These are phyloP conservation scores for Sicus ferrugineus DNA, from an alignment of 2,888 invertebrate genomes.

Conservation along the genomic window DNA sequence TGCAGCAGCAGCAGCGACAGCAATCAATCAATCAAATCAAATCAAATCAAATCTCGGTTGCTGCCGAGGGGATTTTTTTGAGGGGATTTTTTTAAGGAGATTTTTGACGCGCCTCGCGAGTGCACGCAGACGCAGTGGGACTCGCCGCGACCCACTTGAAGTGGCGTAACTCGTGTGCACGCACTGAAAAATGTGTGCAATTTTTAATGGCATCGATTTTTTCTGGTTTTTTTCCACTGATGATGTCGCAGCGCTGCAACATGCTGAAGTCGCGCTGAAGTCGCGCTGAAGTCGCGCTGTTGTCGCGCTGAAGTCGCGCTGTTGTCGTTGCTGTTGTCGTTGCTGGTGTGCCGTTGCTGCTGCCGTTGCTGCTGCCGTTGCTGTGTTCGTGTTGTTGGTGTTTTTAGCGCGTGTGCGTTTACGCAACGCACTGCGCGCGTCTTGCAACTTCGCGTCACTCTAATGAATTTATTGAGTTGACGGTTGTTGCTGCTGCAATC, in stretches of 20 bases:
- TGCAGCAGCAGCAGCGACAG: not conserved
- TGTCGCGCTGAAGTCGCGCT: not conserved
- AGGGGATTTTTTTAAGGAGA: too few species aligned
- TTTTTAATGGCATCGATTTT: not conserved
- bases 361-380: not conserved
- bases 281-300: too few species aligned
- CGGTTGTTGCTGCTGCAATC: not conserved
- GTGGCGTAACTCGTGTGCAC: conserved; percentile 11
- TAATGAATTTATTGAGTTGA: not conserved
- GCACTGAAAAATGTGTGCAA: conserved; percentile 4
- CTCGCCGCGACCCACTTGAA: not conserved
- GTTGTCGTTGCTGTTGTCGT: conserved; percentile 1
- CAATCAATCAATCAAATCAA: not conserved
- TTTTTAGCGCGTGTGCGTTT: not conserved
- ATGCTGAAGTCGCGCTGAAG: too few species aligned
- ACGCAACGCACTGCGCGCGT: not conserved
- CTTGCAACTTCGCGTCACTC: not conserved
- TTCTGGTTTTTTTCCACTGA: not conserved
- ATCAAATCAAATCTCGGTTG: too few species aligned
- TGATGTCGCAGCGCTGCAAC: not conserved
- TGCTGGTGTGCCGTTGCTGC: not conserved
- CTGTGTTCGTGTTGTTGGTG: not conserved
- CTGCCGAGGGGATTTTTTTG: too few species aligned
- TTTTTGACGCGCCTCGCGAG: not conserved
- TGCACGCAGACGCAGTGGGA: not conserved